Evolutionary conservation across 1,140 invertebrate species (phyloP).

Genomic region (Muscidifurax raptorellus): DNA sequence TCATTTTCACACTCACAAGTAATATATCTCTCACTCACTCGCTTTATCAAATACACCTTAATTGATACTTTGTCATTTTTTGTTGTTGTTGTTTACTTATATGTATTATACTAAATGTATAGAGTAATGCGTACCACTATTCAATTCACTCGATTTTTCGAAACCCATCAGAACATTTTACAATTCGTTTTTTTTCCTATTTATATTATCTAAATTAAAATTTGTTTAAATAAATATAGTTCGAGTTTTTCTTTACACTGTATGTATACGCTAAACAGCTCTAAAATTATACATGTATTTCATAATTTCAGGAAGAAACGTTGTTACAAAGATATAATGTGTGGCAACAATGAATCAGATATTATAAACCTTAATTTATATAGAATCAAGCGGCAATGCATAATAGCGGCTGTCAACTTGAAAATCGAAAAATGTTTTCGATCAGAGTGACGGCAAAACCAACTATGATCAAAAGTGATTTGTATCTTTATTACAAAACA

Average conservation of each 20-base stretch:
- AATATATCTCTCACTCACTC: not conserved
- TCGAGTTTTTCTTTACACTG: slow-evolving; percentile 17
- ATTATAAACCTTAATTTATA: too few relatives aligned
- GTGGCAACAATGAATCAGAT: slow-evolving; percentile 25
- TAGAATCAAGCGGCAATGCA: slow-evolving; percentile 24
- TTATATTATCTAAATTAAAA: not conserved
- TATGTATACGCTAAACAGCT: not conserved
- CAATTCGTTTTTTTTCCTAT: slow-evolving; percentile 15
- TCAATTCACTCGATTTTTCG: not conserved
- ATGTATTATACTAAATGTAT: not conserved
- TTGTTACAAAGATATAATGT: slow-evolving; percentile 4
- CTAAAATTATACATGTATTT: not conserved
- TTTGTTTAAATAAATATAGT: not conserved
- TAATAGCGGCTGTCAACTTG: too few relatives aligned
- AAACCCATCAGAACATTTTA: not conserved
- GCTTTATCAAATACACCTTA: slow-evolving; percentile 23
- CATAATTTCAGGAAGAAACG: slow-evolving; percentile 9
- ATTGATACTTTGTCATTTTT: slow-evolving; percentile 35
- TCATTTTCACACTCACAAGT: not conserved
- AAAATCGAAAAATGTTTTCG: too few relatives aligned
- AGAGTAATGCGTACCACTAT: not conserved
- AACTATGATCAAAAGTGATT: not conserved
- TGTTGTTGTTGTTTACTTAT: not conserved
- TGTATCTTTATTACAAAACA: not conserved
- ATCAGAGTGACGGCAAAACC: not conserved